Evolutionary conservation across 1,140 invertebrate species (phyloP).

Genomic region (Araneus ventricosus): DNA sequence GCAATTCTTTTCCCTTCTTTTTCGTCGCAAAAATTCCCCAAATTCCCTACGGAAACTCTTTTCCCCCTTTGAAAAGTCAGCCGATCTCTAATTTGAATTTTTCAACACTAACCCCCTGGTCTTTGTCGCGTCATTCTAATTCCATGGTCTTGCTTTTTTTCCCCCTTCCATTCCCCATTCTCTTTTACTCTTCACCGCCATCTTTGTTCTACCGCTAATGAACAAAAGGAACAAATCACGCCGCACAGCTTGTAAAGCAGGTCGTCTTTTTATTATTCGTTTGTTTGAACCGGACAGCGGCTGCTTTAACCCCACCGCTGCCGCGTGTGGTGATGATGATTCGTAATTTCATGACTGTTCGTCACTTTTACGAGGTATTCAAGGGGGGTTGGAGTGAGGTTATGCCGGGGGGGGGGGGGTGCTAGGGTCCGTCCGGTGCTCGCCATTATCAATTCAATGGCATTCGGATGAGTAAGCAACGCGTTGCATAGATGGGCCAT

Average conservation of each 20-base stretch:
- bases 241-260: conserved; percentile 54
- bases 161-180: background rate
- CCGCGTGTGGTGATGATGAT: conserved; percentile 20
- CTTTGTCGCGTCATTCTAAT: conserved; percentile 17
- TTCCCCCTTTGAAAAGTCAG: background rate
- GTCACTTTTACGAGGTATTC: background rate
- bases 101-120: conserved; percentile 39
- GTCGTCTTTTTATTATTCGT: conserved; percentile 23
- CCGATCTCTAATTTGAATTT: conserved; percentile 48
- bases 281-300: conserved; percentile 50
- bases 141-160: conserved; percentile 25
- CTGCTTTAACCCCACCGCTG: conserved; percentile 29
- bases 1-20: background rate
- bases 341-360: conserved; percentile 59
- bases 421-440: background rate
- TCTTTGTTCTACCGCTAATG: conserved; percentile 55
- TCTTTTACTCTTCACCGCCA: conserved; percentile 18
- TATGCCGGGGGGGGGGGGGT: background rate
- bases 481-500: background rate
- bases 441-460: background rate
- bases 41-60: conserved; percentile 23
- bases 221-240: conserved; percentile 64
- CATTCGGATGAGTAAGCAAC: background rate
- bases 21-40: conserved; percentile 16
- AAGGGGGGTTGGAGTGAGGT: background rate